These are phyloP conservation scores for Willowsia nigromaculata DNA, from an alignment of 2,888 invertebrate species.

Conservation along the genomic window DNA sequence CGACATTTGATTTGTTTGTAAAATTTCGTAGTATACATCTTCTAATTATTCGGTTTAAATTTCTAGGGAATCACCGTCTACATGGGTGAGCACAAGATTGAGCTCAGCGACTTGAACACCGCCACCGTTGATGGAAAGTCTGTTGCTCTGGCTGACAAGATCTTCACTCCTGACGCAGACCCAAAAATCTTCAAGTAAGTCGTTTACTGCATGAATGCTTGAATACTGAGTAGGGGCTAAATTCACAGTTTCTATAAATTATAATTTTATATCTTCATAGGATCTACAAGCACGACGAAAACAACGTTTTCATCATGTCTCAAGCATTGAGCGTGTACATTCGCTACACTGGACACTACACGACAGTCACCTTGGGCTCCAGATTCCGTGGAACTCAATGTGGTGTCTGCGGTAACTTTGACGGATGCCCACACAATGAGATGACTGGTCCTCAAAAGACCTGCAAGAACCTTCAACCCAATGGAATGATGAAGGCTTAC, in stretches of 20 bases:
- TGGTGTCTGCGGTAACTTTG: constrained; percentile 79
- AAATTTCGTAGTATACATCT: too few species aligned
- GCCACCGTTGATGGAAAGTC: constrained; percentile 75
- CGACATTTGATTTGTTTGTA: background rate
- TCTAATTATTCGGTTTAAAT: background rate
- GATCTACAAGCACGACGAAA: constrained; percentile 77
- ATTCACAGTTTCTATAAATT: background rate
- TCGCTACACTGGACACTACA: constrained; percentile 78
- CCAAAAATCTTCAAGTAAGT: constrained; percentile 78
- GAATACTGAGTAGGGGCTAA: too few species aligned
- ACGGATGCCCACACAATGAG: constrained; percentile 76
- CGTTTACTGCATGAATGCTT: background rate
- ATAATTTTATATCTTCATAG: constrained; percentile 36
- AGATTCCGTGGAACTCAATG: constrained; percentile 77
- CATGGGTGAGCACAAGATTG: constrained; percentile 78
- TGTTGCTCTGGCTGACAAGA: constrained; percentile 74
- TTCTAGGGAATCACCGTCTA: constrained; percentile 77
- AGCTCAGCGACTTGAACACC: constrained; percentile 76
- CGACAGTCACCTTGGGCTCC: constrained; percentile 77
- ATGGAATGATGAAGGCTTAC: constrained; percentile 78
- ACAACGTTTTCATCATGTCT: constrained; percentile 76
- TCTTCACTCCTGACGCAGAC: constrained; percentile 76
- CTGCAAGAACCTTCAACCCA: constrained; percentile 75
- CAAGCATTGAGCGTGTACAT: constrained; percentile 74
- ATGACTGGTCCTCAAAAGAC: constrained; percentile 76